Conservation (phyloP, 2,888 invertebrate genomes). For the Thymelicus lineola region DNA sequence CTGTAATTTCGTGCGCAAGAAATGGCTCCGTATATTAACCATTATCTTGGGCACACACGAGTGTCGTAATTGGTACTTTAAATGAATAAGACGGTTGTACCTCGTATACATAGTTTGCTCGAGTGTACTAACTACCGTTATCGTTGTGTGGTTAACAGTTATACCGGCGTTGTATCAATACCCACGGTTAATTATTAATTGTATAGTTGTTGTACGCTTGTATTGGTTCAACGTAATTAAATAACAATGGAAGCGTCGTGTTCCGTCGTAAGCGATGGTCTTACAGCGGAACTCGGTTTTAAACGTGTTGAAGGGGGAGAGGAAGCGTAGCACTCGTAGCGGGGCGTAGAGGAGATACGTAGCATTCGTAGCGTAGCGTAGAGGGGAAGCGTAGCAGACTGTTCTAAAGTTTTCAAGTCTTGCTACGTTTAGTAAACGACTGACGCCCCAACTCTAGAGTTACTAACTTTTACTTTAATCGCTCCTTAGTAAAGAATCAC, state of each 20-base stretch:
- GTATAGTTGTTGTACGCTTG: constrained; percentile 2
- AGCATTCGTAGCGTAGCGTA: too few species aligned
- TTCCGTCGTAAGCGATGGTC: not conserved
- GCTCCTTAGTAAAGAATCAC: too few species aligned
- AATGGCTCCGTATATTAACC: constrained; percentile 7
- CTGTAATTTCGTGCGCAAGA: constrained; percentile 1
- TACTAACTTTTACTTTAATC: too few species aligned
- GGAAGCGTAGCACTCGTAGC: too few species aligned
- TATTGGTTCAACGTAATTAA: constrained; percentile 10
- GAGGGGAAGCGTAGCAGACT: too few species aligned
- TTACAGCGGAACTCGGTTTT: not conserved
- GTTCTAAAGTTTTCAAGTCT: too few species aligned
- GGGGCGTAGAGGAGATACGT: too few species aligned
- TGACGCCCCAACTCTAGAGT: too few species aligned
- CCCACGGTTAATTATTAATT: constrained; percentile 6
- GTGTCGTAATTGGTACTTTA: constrained; percentile 6
- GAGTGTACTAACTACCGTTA: not conserved
- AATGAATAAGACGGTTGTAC: constrained; percentile 4
- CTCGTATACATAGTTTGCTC: not conserved
- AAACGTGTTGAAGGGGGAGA: too few species aligned
- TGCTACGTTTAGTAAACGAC: too few species aligned
- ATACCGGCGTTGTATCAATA: constrained; percentile 9
- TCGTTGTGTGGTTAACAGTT: not conserved
- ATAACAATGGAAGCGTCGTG: not conserved
- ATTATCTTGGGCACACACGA: constrained; percentile 10